Percentiles rank a stretch among this genome's conserved stretches.
Evolutionary conservation across 2,888 invertebrate species (phyloP).

Genomic region (Eumerus sabulonum): DNA sequence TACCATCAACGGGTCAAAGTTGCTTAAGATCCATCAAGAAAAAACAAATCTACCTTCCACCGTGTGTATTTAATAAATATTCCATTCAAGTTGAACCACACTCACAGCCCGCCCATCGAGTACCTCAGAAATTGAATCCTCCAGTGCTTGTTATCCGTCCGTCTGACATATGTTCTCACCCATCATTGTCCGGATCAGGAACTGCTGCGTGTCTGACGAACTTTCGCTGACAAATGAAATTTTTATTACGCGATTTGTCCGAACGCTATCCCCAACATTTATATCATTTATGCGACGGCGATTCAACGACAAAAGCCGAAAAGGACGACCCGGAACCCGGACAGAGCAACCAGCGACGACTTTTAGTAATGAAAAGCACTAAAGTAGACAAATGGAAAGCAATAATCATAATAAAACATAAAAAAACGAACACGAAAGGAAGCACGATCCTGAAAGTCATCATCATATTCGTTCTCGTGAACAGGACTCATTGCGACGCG

Average conservation of each 20-base stretch:
- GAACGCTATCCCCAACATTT: conserved; percentile 57
- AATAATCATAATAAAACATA: conserved; percentile 55
- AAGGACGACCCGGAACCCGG: no score
- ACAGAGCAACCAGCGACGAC: conserved; percentile 18
- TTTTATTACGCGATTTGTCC: conserved; percentile 67
- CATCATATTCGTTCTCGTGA: conserved; percentile 24
- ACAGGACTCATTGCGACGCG: background rate
- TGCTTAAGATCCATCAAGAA: no score
- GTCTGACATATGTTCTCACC: conserved; percentile 24
- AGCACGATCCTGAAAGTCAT: conserved; percentile 49
- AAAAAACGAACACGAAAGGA: conserved; percentile 13
- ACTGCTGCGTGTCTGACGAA: conserved; percentile 49
- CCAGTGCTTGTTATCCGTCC: conserved; percentile 23
- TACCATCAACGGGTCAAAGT: no score
- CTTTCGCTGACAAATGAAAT: conserved; percentile 63
- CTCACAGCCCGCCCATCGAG: background rate
- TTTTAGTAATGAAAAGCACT: conserved; percentile 62
- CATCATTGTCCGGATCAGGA: conserved; percentile 5
- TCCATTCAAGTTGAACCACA: conserved; percentile 20
- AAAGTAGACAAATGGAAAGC: conserved; percentile 66
- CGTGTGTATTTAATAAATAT: conserved; percentile 3
- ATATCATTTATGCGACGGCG: conserved; percentile 59
- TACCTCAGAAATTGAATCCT: background rate
- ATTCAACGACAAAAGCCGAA: no score
- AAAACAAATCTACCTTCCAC: background rate